Evolutionary conservation across 2,888 invertebrate species (phyloP).

Genomic region (Deladenus siricidicola): DNA sequence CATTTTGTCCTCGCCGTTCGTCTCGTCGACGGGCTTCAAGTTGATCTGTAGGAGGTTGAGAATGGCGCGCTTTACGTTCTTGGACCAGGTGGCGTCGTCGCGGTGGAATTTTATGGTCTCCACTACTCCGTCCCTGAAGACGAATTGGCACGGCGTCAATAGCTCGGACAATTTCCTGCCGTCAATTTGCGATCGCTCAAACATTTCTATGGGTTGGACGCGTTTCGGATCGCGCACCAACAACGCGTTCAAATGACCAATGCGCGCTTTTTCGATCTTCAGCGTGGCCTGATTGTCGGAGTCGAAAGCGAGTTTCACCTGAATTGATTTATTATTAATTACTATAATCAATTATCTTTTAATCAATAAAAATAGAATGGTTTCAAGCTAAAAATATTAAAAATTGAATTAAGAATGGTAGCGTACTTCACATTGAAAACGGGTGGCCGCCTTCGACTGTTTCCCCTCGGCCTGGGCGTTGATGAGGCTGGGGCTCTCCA

Average conservation of each 20-base stretch:
- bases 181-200: constrained; percentile 32
- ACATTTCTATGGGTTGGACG: constrained; percentile 20
- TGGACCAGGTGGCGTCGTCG: constrained; percentile 24
- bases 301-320: constrained; percentile 13
- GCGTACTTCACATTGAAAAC: not conserved
- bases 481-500: not conserved
- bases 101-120: constrained; percentile 22
- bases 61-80: constrained; percentile 45
- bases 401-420: no score
- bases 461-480: not conserved
- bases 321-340: no score
- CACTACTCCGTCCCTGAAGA: constrained; percentile 16
- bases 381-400: no score
- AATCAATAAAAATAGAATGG: no score
- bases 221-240: constrained; percentile 7
- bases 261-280: constrained; percentile 6
- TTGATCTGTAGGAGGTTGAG: constrained; percentile 40
- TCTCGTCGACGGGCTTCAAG: constrained; percentile 5
- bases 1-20: not conserved
- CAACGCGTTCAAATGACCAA: constrained; percentile 12
- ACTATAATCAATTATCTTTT: no score
- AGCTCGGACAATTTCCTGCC: constrained; percentile 30
- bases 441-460: not conserved
- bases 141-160: constrained; percentile 29
- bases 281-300: constrained; percentile 7